These are phyloP conservation scores for Nipponacmea schrenckii DNA, from an alignment of 2,888 invertebrate genomes.

Conservation along the genomic window DNA sequence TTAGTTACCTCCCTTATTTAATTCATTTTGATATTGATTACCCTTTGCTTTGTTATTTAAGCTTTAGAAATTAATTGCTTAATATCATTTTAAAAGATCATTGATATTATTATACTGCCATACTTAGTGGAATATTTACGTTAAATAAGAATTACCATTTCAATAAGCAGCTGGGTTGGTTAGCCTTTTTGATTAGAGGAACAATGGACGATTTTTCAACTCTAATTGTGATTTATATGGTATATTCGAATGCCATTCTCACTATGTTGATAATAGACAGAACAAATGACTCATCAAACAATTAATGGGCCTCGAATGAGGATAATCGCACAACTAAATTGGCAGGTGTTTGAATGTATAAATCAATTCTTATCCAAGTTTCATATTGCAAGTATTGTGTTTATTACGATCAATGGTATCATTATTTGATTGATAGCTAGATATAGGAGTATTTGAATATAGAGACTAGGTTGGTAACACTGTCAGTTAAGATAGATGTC, in stretches of 20 bases:
- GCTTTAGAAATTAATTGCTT: neutral
- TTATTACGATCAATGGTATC: slow-evolving; percentile 14
- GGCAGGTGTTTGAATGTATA: slow-evolving; percentile 31
- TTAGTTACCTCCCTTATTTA: too few relatives aligned
- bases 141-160: slow-evolving; percentile 7
- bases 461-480: slow-evolving; percentile 1
- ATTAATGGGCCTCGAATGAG: slow-evolving; percentile 38
- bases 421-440: slow-evolving; percentile 21
- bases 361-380: slow-evolving; percentile 24
- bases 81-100: neutral
- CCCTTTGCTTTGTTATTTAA: too few relatives aligned
- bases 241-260: slow-evolving; percentile 16
- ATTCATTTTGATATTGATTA: too few relatives aligned
- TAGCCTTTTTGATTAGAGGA: neutral
- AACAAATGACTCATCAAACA: slow-evolving; percentile 32
- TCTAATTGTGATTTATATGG: slow-evolving; percentile 14
- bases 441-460: slow-evolving; percentile 15
- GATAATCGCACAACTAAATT: slow-evolving; percentile 32
- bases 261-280: slow-evolving; percentile 16
- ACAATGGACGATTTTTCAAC: neutral
- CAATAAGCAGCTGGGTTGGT: neutral
- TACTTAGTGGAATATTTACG: slow-evolving; percentile 1
- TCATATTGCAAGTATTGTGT: slow-evolving; percentile 19
- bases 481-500: slow-evolving; percentile 15
- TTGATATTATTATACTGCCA: neutral